These are phyloP conservation scores for Caenorhabditis plicata DNA, from an alignment of 2,888 invertebrate genomes.

Conservation along the genomic window DNA sequence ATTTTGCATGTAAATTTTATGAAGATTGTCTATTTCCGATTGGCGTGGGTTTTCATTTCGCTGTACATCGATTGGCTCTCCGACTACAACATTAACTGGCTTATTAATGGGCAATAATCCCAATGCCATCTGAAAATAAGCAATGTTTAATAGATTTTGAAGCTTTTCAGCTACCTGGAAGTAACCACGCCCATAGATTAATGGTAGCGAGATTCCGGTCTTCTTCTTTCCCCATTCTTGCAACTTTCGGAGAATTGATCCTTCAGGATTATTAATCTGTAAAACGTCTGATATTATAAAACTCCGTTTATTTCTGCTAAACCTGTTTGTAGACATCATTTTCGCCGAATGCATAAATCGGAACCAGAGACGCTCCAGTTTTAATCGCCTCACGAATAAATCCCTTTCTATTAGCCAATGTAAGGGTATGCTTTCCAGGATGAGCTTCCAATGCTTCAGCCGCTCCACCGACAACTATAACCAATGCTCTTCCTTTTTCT, in stretches of 20 bases:
- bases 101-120: slow-evolving; percentile 81
- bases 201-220: slow-evolving; percentile 67
- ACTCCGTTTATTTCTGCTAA: background rate
- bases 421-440: slow-evolving; percentile 33
- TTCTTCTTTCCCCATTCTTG: slow-evolving; percentile 58
- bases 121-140: slow-evolving; percentile 63
- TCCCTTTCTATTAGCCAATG: slow-evolving; percentile 30
- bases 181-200: slow-evolving; percentile 67
- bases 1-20: slow-evolving; percentile 76
- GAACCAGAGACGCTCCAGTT: slow-evolving; percentile 65
- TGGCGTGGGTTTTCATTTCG: slow-evolving; percentile 75
- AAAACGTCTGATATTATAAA: background rate
- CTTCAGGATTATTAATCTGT: slow-evolving; percentile 45
- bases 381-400: slow-evolving; percentile 37
- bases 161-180: slow-evolving; percentile 79
- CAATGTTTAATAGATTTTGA: too few species aligned
- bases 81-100: slow-evolving; percentile 85
- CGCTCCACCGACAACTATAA: slow-evolving; percentile 42
- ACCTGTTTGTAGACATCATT: slow-evolving; percentile 65
- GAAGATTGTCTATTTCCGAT: slow-evolving; percentile 79
- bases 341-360: slow-evolving; percentile 68
- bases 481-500: slow-evolving; percentile 30
- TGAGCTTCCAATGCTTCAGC: slow-evolving; percentile 40
- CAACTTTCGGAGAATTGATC: slow-evolving; percentile 42
- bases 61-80: slow-evolving; percentile 79